phyloP scores from a whole-genome alignment of 2,888 invertebrate species.

The Caenorhabditis angaria region DNA sequence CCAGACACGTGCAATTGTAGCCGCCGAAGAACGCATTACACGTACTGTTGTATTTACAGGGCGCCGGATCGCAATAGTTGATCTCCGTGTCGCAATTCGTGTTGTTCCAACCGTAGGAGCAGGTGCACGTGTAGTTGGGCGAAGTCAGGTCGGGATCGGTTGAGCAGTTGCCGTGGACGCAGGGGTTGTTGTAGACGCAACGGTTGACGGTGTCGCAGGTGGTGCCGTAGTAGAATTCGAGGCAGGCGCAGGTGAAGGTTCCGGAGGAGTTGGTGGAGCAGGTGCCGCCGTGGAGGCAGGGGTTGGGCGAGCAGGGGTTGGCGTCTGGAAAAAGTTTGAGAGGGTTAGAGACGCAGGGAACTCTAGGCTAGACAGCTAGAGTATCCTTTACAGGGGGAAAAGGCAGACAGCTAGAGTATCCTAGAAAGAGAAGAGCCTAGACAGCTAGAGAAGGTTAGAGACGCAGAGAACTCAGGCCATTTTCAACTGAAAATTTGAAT shows the following conservation, averaged over 20 bases:
- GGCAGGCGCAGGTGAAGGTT: conserved; percentile 32
- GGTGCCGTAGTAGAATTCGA: conserved; percentile 26
- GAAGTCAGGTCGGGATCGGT: conserved; percentile 18
- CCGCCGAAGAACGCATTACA: conserved; percentile 35
- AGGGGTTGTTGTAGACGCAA: conserved; percentile 44
- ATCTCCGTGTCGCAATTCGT: conserved; percentile 28
- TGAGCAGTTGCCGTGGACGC: conserved; percentile 39
- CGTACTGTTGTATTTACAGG: conserved; percentile 40
- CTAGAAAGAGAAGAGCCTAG: too few relatives aligned
- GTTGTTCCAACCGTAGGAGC: conserved; percentile 42
- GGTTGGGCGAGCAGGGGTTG: conserved; percentile 9
- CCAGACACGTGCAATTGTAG: conserved; percentile 40
- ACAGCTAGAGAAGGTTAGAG: too few relatives aligned
- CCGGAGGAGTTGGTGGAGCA: conserved; percentile 32
- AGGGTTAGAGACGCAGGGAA: too few relatives aligned
- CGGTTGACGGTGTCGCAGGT: conserved; percentile 36
- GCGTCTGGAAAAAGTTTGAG: too few relatives aligned
- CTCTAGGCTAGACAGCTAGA: too few relatives aligned
- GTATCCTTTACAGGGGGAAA: too few relatives aligned
- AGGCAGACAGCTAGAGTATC: too few relatives aligned
- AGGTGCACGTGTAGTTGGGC: conserved; percentile 34
- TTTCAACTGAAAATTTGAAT: too few relatives aligned
- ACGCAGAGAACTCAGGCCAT: too few relatives aligned
- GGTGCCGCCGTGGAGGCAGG: conserved; percentile 36
- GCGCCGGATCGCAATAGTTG: not conserved